These are phyloP conservation scores for Notolabrus celidotus DNA, from an alignment of 2,797 vertebrate species.

Conservation along the genomic window DNA sequence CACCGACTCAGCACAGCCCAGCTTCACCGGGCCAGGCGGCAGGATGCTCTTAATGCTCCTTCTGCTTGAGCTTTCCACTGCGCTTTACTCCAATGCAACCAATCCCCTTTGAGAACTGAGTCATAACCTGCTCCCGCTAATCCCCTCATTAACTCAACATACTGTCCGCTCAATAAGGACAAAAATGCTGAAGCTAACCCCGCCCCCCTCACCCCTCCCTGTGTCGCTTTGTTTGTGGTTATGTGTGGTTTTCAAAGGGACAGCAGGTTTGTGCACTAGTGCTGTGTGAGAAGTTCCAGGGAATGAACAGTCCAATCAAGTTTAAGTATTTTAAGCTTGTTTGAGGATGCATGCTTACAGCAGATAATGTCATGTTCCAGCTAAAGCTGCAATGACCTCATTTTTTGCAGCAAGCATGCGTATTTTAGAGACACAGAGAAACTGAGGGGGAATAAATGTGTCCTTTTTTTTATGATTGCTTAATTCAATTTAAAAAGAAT, in stretches of 20 bases:
- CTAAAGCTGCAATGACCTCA: slow-evolving; percentile 35
- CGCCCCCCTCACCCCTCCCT: not conserved
- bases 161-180: slow-evolving; percentile 57
- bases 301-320: slow-evolving; percentile 45
- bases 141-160: slow-evolving; percentile 61
- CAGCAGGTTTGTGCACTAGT: slow-evolving; percentile 70
- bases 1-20: slow-evolving; percentile 65
- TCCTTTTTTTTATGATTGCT: slow-evolving; percentile 12
- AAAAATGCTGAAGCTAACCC: slow-evolving; percentile 62
- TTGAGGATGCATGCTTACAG: slow-evolving; percentile 65
- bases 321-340: slow-evolving; percentile 53
- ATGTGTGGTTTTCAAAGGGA: slow-evolving; percentile 82
- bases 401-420: slow-evolving; percentile 57
- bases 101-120: slow-evolving; percentile 82
- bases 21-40: slow-evolving; percentile 64
- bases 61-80: slow-evolving; percentile 76
- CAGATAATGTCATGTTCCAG: slow-evolving; percentile 43
- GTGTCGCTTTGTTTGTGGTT: slow-evolving; percentile 63
- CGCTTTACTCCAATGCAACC: slow-evolving; percentile 73
- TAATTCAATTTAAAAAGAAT: slow-evolving; percentile 1
- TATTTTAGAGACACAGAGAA: slow-evolving; percentile 21
- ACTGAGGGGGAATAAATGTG: not conserved
- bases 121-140: slow-evolving; percentile 76
- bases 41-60: slow-evolving; percentile 69
- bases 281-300: slow-evolving; percentile 65